These are phyloP conservation scores for Origma solitaria DNA, from an alignment of 2,113 vertebrate genomes.

Conservation along the genomic window DNA sequence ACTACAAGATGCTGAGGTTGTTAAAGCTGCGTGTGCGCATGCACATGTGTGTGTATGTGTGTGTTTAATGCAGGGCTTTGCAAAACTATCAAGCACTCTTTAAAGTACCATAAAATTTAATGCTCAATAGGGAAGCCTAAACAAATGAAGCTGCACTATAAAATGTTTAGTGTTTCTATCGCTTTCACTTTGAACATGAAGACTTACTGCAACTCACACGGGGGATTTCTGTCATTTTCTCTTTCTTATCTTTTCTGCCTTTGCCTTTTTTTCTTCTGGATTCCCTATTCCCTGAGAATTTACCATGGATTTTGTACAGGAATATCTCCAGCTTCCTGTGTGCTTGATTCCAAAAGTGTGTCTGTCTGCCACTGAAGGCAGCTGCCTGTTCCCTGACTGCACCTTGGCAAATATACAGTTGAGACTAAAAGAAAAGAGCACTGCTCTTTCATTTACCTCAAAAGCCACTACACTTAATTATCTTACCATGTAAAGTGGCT, in stretches of 20 bases:
- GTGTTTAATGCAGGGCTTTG: constrained; percentile 25
- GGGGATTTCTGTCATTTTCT: neutral
- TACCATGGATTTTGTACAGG: neutral
- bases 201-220: neutral
- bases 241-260: neutral
- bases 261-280: neutral
- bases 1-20: neutral
- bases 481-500: neutral
- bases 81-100: constrained; percentile 38
- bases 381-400: neutral
- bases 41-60: neutral
- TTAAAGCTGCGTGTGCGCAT: neutral
- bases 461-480: neutral
- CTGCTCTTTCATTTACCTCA: neutral
- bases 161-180: neutral
- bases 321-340: neutral
- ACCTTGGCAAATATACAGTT: neutral
- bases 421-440: neutral
- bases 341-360: neutral
- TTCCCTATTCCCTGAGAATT: neutral
- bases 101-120: constrained; percentile 39
- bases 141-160: neutral
- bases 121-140: constrained; percentile 8
- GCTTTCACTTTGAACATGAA: constrained; percentile 23
- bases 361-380: neutral